A percentile compares a stretch with the other conserved stretches of the same genome.
Conservation (phyloP, 2,888 invertebrate species). For the Tupiocoris notatus region DNA sequence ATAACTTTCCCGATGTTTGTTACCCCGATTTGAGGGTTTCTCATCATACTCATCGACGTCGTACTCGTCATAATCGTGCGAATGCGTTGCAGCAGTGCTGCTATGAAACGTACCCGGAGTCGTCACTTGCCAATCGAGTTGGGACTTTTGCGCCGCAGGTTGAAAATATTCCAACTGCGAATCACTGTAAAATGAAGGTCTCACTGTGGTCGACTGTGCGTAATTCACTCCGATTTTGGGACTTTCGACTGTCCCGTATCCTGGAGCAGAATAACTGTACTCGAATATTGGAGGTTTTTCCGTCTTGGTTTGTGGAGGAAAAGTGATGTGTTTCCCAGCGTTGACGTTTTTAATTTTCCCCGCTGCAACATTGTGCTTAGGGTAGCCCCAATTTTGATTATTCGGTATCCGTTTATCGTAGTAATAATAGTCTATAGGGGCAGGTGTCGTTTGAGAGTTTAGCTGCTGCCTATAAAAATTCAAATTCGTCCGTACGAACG, state of each 20-base stretch:
- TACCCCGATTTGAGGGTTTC: constrained; percentile 43
- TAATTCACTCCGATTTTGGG: constrained; percentile 54
- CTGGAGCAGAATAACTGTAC: constrained; percentile 50
- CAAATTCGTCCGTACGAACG: constrained; percentile 12
- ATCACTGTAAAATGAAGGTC: constrained; percentile 52
- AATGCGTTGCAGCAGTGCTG: not conserved
- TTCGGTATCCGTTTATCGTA: constrained; percentile 17
- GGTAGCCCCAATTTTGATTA: not conserved
- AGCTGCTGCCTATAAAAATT: constrained; percentile 22
- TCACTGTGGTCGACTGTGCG: constrained; percentile 54
- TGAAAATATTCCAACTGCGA: constrained; percentile 15
- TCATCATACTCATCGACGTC: constrained; percentile 54
- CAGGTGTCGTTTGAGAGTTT: not conserved
- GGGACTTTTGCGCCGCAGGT: not conserved
- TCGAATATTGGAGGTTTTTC: constrained; percentile 49
- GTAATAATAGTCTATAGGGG: constrained; percentile 29
- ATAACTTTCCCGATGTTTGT: not conserved
- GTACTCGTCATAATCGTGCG: constrained; percentile 15
- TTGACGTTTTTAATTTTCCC: not conserved
- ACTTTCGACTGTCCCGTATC: constrained; percentile 48
- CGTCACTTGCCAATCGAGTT: constrained; percentile 63
- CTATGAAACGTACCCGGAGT: constrained; percentile 53
- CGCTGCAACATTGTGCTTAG: not conserved
- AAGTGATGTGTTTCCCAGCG: constrained; percentile 13
- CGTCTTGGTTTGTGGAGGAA: constrained; percentile 32